These are phyloP conservation scores for Babyrousa celebensis DNA, from an alignment of 2,797 vertebrate species.

Conservation along the genomic window DNA sequence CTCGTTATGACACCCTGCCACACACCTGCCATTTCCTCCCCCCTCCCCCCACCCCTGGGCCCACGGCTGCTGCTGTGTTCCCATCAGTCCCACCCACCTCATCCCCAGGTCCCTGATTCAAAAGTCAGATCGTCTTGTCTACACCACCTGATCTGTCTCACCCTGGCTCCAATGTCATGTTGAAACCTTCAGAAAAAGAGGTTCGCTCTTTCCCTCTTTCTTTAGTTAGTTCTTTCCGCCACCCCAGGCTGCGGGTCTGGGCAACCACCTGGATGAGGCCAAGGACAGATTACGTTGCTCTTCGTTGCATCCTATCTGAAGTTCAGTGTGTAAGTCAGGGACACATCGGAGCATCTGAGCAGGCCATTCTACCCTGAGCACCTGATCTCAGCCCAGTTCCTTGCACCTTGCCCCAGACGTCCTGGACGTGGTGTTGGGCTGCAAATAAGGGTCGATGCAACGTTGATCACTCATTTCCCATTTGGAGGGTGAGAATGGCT, in stretches of 20 bases:
- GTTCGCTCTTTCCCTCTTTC: not conserved
- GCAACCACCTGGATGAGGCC: not conserved
- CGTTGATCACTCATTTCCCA: not conserved
- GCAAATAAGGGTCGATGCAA: not conserved
- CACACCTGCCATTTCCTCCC: not conserved
- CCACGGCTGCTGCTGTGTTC: not conserved
- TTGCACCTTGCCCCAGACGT: conserved; percentile 46
- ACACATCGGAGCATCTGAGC: conserved; percentile 11
- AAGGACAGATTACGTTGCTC: conserved; percentile 61
- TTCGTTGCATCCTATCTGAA: conserved; percentile 64
- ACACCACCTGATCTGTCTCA: not conserved
- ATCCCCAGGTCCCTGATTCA: not conserved
- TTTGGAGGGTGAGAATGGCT: conserved; percentile 53
- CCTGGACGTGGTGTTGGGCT: not conserved
- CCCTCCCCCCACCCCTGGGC: not conserved
- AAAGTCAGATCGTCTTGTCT: not conserved
- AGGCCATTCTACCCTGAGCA: not conserved
- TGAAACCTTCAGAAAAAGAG: not conserved
- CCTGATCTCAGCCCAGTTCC: conserved; percentile 24
- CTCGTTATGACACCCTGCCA: not conserved
- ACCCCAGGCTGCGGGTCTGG: not conserved
- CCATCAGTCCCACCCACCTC: not conserved
- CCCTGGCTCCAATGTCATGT: not conserved
- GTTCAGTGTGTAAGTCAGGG: not conserved
- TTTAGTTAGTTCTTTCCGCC: not conserved